Base-by-base conservation (phyloP, 2,888 invertebrate genomes). In the Campoplex nolae region DNA sequence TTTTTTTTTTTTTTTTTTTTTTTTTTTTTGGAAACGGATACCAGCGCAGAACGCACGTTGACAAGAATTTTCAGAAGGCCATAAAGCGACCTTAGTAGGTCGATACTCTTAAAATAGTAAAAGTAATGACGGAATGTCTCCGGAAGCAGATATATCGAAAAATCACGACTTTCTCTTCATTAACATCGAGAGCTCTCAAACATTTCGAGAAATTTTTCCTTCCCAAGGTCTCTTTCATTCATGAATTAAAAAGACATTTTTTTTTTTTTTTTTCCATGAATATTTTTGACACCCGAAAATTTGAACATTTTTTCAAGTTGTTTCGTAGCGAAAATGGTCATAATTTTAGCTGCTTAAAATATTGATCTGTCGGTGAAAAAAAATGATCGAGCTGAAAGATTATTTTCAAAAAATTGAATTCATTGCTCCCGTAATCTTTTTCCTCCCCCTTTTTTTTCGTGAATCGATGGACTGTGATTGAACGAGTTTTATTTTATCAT, bases 161-260 rank as follows among this genome's bases (percentile, higher is more conserved):
- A 76, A 35, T 32, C 18, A 18, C 48, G 62, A 62, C 76, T 65
- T 76, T 76, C 76, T 76, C 76, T 4, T 28, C 16, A 54, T 65
- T 62, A 28, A 23, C 65, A 48, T 73, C 11, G 16, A 32, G 18
- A 18, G 23, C 0, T 23, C 23, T 28, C 8, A 76, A 76, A 18
- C 9, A 48, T 76, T 76, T 56, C 73, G 4, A 32, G 11, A 62
- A 62, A 62, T 32, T 28, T 62, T 32, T 28, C 32, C 13, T 9
- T 13, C 3, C 58, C 48, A 16, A 32, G 3, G 16, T 32, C 13
- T 16, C 3, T 58, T 58, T 9, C 28, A 4, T 28, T 32, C 9
- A 62, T 13, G 32, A 13, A 32, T 62, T 62, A 62, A 32, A 62
- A 13, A 28, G 0, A 58, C 28, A 32, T 32, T 2, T 8, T 56